Evolutionary conservation across 2,888 invertebrate genomes (phyloP), one percentile per base, ranked within the genome.

Genomic region (Ernsta delagoae): DNA sequence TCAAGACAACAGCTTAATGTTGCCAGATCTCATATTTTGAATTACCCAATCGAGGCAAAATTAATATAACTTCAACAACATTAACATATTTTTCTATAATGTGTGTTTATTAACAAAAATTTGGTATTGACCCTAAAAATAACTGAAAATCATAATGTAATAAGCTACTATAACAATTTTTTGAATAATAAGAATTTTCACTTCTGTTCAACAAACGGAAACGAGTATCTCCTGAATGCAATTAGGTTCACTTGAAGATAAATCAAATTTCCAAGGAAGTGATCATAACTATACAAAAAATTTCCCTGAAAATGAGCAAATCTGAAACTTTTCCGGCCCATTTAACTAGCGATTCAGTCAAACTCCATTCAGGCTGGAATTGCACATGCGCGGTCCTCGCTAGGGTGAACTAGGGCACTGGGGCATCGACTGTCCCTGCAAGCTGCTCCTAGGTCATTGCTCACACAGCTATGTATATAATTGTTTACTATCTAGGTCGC

Each of bases 371-470:
- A 85, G 74, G 73, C 73, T 68, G 72, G 75, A 61, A 77, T 65
- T 78, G 86, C 85, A 85, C 90, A 86, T 86, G 89, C 90, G 90
- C 88, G 73, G 65, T 76, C 72, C 65, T 72, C 71, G 74, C 76
- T 78, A 76, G 73, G 73, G 71, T 71, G 71, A 90, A 84, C 75
- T 89, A 78, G 90, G 92, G 78, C 87, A 92, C 80, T 90, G 71
- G 91, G 90, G 80, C 91, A 91, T 86, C 90, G 88, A 87, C 89
- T 85, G 84, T 80, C 80, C 84, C 80, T 74, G 75, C 75, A 71
- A 70, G 72, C 75, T 70, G 71, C 78, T 75, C 80, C 78, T 81
- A 82, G 88, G 87, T 86, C 87, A 84, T 76, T 79, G 75, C 75
- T 75, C 74, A 75, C 71, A 75, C 65, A 70, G 70, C 73, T 74